Evolutionary conservation across 1,140 invertebrate genomes (phyloP), one percentile per base, ranked within the genome.

Genomic region (Ectropis grisescens): DNA sequence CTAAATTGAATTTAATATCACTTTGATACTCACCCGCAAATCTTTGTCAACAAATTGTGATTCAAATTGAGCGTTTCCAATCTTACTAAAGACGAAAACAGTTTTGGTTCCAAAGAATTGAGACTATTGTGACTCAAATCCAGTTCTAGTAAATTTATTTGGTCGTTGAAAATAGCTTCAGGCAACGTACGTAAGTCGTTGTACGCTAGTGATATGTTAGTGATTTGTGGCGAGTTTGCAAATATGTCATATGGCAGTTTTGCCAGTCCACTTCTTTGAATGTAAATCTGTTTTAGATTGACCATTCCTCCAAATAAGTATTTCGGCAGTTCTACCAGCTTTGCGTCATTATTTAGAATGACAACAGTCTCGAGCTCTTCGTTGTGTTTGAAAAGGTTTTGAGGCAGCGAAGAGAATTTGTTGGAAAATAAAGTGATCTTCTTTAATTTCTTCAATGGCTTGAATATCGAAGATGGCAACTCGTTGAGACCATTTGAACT

Each of bases 341-440:
- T 71, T 11, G 80, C 74, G 31, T 82, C 82, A 55, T 88, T 89
- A 34, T 84, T 80, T 2, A 78, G 66, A 33, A 89, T 69, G 39
- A 85, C 84, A 23, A 89, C 68, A 26, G 61, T 75, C 45, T 83
- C 71, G 29, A 88, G 66, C 40, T 82, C 71, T 10, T 57, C 54
- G 40, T 86, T 88, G 32, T 79, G 72, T 29, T 54, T 53, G 41
- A 91, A 88, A 16, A 90, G 53, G 41, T 81, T 81, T 37, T 80
- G 74, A 7, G 89, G 89, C 32, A 90, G 47, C 8, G 75, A 62
- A 1, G 72, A 81, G 44, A 90, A 87, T 37, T 83, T 84, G 56
- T 90, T 90, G 7, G 65, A 74, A 38, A 79, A 85, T 26, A 90
- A 65, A 49, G 85, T 86, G n/a, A 90, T 54, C 37, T 81, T 78